phyloP scores from a whole-genome alignment of 2,888 invertebrate species.

The Aricia artaxerxes region DNA sequence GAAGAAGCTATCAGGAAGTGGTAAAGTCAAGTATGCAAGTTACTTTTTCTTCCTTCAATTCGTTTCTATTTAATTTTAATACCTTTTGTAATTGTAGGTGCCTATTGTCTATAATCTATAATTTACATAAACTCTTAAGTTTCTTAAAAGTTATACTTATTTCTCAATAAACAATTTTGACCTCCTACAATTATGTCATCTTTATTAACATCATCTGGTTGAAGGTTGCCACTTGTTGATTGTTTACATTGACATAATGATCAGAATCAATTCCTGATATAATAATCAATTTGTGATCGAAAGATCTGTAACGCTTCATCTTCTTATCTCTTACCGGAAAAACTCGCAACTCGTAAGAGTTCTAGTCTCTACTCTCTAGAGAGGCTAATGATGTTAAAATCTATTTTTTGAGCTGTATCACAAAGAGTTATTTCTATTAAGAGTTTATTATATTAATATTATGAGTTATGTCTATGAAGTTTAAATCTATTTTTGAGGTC shows the following conservation, averaged over 20 bases:
- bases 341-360: not conserved
- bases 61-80: too few relatives aligned
- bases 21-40: not conserved
- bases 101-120: too few relatives aligned
- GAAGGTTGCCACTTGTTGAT: conserved; percentile 23
- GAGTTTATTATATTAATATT: too few relatives aligned
- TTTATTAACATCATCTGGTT: not conserved
- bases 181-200: conserved; percentile 18
- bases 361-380: too few relatives aligned
- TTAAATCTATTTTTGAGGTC: too few relatives aligned
- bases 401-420: not conserved
- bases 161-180: conserved; percentile 7
- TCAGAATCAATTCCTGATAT: conserved; percentile 3
- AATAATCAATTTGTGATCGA: not conserved
- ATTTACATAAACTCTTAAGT: not conserved
- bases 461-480: not conserved
- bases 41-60: too few relatives aligned
- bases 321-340: not conserved
- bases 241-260: not conserved
- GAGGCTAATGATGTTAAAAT: too few relatives aligned
- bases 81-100: too few relatives aligned
- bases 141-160: not conserved
- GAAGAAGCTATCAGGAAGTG: not conserved
- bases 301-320: not conserved
- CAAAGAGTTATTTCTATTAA: not conserved